These are phyloP conservation scores for Agrilus planipennis DNA, from an alignment of 1,140 invertebrate species.

Conservation along the genomic window DNA sequence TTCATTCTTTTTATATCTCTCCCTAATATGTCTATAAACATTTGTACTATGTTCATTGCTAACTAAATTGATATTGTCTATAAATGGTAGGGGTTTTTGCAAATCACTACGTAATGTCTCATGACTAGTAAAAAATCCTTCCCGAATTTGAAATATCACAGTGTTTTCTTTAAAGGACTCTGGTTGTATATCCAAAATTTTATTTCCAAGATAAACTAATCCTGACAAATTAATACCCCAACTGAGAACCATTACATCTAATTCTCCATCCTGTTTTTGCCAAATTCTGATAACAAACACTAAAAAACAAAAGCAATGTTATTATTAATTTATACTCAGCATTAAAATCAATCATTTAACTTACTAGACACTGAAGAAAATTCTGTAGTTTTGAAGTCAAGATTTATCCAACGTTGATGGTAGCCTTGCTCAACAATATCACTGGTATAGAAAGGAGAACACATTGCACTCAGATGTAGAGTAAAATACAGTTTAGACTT, in stretches of 20 bases:
- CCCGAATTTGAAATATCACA: constrained; percentile 76
- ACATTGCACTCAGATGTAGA: constrained; percentile 65
- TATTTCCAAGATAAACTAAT: constrained; percentile 64
- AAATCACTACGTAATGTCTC: constrained; percentile 28
- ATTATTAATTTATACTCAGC: background rate
- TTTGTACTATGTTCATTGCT: constrained; percentile 17
- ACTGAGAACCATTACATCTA: constrained; percentile 50
- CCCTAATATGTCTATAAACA: constrained; percentile 22
- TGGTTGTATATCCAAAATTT: constrained; percentile 57
- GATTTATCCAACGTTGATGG: constrained; percentile 65
- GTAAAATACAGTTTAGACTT: constrained; percentile 60
- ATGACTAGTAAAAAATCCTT: constrained; percentile 62
- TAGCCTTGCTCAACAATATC: constrained; percentile 58
- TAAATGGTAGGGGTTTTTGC: constrained; percentile 22
- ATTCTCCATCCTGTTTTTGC: constrained; percentile 31
- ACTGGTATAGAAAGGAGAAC: constrained; percentile 77
- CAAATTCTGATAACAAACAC: constrained; percentile 47
- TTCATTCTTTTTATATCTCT: constrained; percentile 42
- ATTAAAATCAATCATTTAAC: background rate
- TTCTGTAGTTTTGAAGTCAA: constrained; percentile 39
- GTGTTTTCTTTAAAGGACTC: constrained; percentile 63
- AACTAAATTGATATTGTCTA: constrained; percentile 25
- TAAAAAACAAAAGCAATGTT: constrained; percentile 8
- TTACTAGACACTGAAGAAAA: constrained; percentile 25
- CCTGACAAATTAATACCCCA: constrained; percentile 81